Evolutionary conservation across 2,888 invertebrate species (phyloP), one percentile per base, ranked within the genome.

Genomic region (Drosophila austrosaltans): DNA sequence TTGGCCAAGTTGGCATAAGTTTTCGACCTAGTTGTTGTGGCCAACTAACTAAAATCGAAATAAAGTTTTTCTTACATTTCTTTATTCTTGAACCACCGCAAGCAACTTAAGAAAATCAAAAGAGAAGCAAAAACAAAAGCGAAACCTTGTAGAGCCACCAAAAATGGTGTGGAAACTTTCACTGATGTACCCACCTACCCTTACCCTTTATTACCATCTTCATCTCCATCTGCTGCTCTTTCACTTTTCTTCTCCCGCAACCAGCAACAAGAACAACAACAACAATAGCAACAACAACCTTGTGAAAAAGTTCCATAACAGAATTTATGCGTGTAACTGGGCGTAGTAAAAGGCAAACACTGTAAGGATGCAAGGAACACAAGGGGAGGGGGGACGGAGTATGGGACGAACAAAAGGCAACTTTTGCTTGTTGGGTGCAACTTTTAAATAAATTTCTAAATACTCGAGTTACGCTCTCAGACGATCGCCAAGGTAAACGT

Each of bases 371-470:
- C 28, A 57, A 8, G 44, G 44, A 22, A 20, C 8, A 20, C 3
- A 7, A n/a, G 8, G 42, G 20, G 25, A 2, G 32, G 36, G 2
- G 20, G 62, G 67, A 8, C 10, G 44, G 25, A 20, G 4, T 3
- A 16, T 8, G 16, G 28, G 20, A 10, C 12, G 57, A 22, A 8
- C 7, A 44, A 48, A 40, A 10, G 62, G 61, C 71, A 59, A 61
- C 67, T 48, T 48, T 48, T 54, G 39, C 56, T 53, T 63, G 69
- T 61, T 48, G 64, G 48, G 58, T 42, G 69, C 68, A 86, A 86
- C 65, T 83, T 86, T 86, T 83, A 86, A 83, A 83, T 83, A 86
- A 83, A 83, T 83, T 86, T 83, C 87, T 79, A 86, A 83, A 83
- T 83, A 86, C 87, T 86, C 75, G 73, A 82, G 81, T 70, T 79